phyloP scores from a whole-genome alignment of 2,113 vertebrate species.

The Monarcha castaneiventris region DNA sequence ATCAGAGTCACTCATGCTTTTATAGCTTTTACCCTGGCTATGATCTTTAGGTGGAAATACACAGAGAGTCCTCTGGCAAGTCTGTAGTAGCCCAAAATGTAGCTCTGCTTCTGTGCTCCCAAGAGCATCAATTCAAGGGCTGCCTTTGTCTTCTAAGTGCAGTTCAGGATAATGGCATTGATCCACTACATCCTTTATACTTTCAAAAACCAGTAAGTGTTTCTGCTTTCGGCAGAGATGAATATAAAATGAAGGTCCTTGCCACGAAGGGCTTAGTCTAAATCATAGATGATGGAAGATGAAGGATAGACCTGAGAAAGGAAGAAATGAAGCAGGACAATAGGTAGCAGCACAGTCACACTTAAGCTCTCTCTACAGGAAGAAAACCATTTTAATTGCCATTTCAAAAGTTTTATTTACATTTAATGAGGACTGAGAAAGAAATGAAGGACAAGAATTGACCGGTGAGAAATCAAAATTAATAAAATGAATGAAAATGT shows the following conservation, averaged over 20 bases:
- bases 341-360: background rate
- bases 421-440: background rate
- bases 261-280: background rate
- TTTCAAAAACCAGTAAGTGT: constrained; percentile 14
- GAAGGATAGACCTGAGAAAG: background rate
- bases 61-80: background rate
- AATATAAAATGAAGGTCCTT: background rate
- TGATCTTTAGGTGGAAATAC: background rate
- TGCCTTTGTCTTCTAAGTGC: constrained; percentile 20
- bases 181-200: background rate
- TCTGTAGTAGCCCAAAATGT: background rate
- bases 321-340: constrained; percentile 6
- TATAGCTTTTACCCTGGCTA: background rate
- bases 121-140: background rate
- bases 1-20: background rate
- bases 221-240: background rate
- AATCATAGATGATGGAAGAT: background rate
- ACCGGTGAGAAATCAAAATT: background rate
- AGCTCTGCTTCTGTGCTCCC: background rate
- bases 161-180: constrained; percentile 44
- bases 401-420: background rate
- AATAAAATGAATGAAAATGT: background rate
- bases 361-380: background rate
- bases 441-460: background rate
- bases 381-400: constrained; percentile 3